phyloP scores from a whole-genome alignment of 2,797 vertebrate genomes.

The Leuciscus waleckii region DNA sequence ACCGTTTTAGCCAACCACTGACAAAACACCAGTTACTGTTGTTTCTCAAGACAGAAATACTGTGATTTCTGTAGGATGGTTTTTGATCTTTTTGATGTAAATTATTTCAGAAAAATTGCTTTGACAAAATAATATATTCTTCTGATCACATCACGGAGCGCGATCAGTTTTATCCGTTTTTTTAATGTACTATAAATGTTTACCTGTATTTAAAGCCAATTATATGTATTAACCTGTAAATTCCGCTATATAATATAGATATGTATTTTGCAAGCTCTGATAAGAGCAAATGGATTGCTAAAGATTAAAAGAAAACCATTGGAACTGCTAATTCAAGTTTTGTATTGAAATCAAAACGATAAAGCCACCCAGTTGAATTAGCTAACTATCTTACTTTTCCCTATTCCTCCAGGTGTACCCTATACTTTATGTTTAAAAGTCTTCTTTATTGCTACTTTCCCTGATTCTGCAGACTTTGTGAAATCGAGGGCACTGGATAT shows the following conservation, averaged over 20 bases:
- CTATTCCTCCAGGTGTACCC: conserved; percentile 39
- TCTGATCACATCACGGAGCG: conserved; percentile 53
- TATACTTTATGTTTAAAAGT: conserved; percentile 43
- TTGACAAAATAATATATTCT: conserved; percentile 55
- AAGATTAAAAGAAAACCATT: conserved; percentile 72
- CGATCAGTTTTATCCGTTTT: conserved; percentile 56
- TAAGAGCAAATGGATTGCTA: conserved; percentile 66
- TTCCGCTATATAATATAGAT: conserved; percentile 66
- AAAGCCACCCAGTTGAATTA: conserved; percentile 45
- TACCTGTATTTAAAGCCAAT: conserved; percentile 57
- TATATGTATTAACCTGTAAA: conserved; percentile 59
- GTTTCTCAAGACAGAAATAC: conserved; percentile 34
- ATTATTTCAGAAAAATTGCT: conserved; percentile 18
- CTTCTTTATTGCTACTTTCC: conserved; percentile 48
- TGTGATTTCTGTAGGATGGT: conserved; percentile 37
- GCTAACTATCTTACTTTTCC: conserved; percentile 36
- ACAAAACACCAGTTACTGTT: conserved; percentile 40
- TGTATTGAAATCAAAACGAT: conserved; percentile 26
- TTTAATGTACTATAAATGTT: conserved; percentile 58
- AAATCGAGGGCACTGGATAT: conserved; percentile 41
- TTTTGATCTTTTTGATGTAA: conserved; percentile 31
- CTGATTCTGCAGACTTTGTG: conserved; percentile 46
- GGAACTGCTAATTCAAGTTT: conserved; percentile 61
- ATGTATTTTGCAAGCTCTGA: conserved; percentile 72
- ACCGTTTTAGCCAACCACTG: conserved; percentile 25